Base-by-base conservation (phyloP, 2,888 invertebrate species). In the Cryptus armator region DNA sequence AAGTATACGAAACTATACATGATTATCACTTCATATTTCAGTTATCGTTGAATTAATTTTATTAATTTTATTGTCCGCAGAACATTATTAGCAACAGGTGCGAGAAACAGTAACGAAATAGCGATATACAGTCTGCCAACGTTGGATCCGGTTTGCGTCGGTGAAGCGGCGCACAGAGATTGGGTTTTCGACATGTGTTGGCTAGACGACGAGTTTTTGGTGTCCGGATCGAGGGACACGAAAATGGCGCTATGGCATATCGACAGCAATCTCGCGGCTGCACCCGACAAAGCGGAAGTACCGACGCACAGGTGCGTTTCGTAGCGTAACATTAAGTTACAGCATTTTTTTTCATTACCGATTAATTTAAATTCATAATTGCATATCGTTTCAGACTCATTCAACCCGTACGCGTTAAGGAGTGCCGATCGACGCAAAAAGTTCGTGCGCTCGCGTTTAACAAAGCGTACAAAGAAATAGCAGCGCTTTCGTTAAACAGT, bases 151-250 rank as follows among this genome's bases (percentile, higher is more conserved):
- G 96, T 99, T 2, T 98, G 98, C 94, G 97, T 99, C 12, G 99
- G 99, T 0, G 98, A 99, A 95, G 94, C 95, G 90, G 98, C 97
- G 1, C 99, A 99, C 93, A 96, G 96, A 90, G 99, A 99, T 94
- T 98, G 98, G 97, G 97, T 98, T 87, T 96, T 97, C 94, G 99
- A 99, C 92, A 96, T 98, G 96, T 97, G 97, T 87, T 99, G 99
- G 99, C 94, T 99, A 85, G 99, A 99, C 94, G 99, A 99, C 94
- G 97, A 99, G 94, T 98, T 98, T 95, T 94, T 99, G 78, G 98
- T 99, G 81, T 98, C 98, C 6, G 99, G 99, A 12, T 98, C 98
- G 0, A 96, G 98, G 76, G 99, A 99, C 94, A 98, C 98, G 3
- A 97, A 97, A 92, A 95, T 99, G 95, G 98, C 98, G 29, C 94